Conservation (phyloP, 2,113 vertebrate genomes). For the Larimichthys polyactis region DNA sequence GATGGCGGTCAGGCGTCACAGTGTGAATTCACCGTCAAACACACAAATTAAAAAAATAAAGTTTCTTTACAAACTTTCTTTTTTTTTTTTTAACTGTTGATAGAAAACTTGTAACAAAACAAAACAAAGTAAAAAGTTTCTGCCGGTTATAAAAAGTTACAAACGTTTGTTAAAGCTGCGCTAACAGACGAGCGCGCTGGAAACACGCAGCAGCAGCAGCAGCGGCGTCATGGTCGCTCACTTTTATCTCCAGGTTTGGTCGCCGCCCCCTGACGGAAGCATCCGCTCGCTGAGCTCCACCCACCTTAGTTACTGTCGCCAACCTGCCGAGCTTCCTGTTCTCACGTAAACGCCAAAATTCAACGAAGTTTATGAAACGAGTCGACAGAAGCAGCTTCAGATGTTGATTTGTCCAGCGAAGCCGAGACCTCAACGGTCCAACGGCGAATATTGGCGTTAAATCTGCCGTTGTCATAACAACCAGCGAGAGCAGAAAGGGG, state of each 20-base stretch:
- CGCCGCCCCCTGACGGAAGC: too few relatives aligned
- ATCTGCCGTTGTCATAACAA: neutral
- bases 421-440: too few relatives aligned
- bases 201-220: too few relatives aligned
- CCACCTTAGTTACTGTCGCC: neutral
- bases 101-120: too few relatives aligned
- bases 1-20: neutral
- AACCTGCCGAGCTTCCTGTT: neutral
- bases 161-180: too few relatives aligned
- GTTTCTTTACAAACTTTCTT: slow-evolving; percentile 25
- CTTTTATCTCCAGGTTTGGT: too few relatives aligned
- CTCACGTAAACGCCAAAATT: neutral
- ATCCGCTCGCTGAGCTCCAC: neutral
- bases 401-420: neutral
- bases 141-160: neutral
- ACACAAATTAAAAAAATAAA: slow-evolving; percentile 29
- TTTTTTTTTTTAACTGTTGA: too few relatives aligned
- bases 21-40: neutral
- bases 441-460: neutral
- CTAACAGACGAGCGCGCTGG: too few relatives aligned
- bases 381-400: neutral
- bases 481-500: neutral
- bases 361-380: too few relatives aligned
- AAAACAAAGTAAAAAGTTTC: neutral
- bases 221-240: too few relatives aligned